Evolutionary conservation across 2,888 invertebrate genomes (phyloP).

Genomic region (Scaptomyza flava): DNA sequence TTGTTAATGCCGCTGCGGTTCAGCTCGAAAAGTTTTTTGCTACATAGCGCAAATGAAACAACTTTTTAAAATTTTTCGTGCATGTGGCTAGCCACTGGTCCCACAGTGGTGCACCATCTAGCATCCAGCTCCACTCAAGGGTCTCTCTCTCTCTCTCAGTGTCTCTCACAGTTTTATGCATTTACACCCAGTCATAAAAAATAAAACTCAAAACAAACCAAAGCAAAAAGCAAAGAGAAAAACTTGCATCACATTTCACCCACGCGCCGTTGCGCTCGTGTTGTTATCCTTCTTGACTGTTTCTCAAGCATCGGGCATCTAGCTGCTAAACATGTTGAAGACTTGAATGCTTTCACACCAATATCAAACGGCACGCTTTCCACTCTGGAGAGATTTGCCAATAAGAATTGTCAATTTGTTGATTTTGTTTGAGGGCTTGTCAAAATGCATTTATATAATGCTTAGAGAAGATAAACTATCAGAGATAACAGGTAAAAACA

Average conservation of each 20-base stretch:
- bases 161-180: conserved; percentile 65
- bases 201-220: conserved; percentile 51
- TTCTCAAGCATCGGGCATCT: conserved; percentile 18
- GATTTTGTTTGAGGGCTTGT: not conserved
- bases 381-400: not conserved
- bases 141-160: conserved; percentile 20
- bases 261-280: conserved; percentile 56
- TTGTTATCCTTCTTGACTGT: conserved; percentile 44
- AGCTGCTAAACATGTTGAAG: conserved; percentile 25
- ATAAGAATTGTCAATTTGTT: conserved; percentile 13
- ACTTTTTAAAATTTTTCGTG: conserved; percentile 60
- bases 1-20: conserved; percentile 74
- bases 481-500: not conserved
- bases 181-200: conserved; percentile 65
- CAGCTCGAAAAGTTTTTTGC: conserved; percentile 61
- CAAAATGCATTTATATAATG: not conserved
- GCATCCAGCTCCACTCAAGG: conserved; percentile 7
- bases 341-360: conserved; percentile 15
- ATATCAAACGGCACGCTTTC: conserved; percentile 4
- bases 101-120: conserved; percentile 31
- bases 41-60: conserved; percentile 74
- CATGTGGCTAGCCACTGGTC: conserved; percentile 57
- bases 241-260: conserved; percentile 62
- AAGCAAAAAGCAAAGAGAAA: conserved; percentile 43
- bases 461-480: not conserved